Conservation (phyloP, 1,140 invertebrate genomes). For the Aphis craccivora region DNA sequence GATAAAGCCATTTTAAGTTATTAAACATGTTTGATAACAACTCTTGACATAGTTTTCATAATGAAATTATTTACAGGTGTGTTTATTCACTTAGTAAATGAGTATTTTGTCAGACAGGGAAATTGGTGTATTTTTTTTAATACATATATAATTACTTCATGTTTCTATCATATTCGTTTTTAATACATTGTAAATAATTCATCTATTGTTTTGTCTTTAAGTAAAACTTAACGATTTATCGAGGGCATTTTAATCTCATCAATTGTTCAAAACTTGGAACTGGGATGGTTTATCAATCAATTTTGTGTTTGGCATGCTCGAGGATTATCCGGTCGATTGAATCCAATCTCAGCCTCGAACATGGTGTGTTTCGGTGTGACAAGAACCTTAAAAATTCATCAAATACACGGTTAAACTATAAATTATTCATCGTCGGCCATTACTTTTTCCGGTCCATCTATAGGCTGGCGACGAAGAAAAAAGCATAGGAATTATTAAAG, state of each 20-base stretch:
- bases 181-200: neutral
- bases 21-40: neutral
- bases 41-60: neutral
- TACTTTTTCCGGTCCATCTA: neutral
- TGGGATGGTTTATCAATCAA: constrained; percentile 40
- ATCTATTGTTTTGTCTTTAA: constrained; percentile 12
- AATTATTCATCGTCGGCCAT: constrained; percentile 46
- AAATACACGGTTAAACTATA: constrained; percentile 26
- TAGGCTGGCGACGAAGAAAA: neutral
- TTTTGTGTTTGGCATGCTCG: neutral
- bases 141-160: neutral
- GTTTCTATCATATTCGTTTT: neutral
- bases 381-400: constrained; percentile 53
- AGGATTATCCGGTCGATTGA: constrained; percentile 49
- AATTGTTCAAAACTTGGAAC: constrained; percentile 1
- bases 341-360: constrained; percentile 4
- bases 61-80: neutral
- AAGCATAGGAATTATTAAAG: constrained; percentile 1
- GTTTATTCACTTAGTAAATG: neutral
- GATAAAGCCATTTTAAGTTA: neutral
- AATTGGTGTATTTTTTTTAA: neutral
- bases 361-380: neutral
- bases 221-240: constrained; percentile 22
- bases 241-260: constrained; percentile 29
- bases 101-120: neutral